Base-by-base conservation (phyloP, 53 echinoderm and acorn worm genomes). In the Crossaster papposus region DNA sequence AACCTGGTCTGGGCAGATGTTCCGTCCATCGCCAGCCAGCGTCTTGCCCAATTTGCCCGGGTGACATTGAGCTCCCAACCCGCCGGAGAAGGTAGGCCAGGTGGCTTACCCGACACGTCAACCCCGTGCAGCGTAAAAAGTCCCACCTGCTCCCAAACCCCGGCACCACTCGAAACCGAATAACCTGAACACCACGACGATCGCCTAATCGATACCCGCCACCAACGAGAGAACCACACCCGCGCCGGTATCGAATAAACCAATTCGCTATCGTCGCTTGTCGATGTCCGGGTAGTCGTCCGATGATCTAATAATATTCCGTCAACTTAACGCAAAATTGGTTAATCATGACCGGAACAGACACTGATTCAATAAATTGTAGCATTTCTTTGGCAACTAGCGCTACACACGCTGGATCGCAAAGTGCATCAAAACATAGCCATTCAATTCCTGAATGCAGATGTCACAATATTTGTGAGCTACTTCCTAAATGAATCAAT, bases 241-340 rank as follows among this genome's bases (percentile, higher is more conserved):
- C 20, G 20, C 11, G 24, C 28, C 5, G 68, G 68, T 28, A 68
- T 68, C n/a, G 10, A 2, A 17, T 58, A 58, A 26, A 26, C 28
- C 24, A 24, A n/a, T 10, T 11, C 68, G 10, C 0, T n/a, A 68
- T 28, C 11, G 24, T 28, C 24, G 10, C 10, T 68, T 28, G 11
- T 68, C 81, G 35, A 23, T 82, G 53, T 33, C 64, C 36, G 62
- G 64, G 37, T 83, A 54, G 36, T 84, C 84, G 72, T 0, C 32
- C 70, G 50, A 26, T 52, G 12, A 72, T 65, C 51, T 72, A 70
- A 84, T 71, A 72, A 70, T 52, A 18, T 12, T 84, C 71, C 71
- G 84, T 84, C 84, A 84, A 84, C 84, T 84, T 84, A 72, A 30
- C 51, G 58, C 71, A 22, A 52, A 84, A 84, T 84, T 84, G 72